These are phyloP conservation scores for Sebastes goodei DNA, from an alignment of 2,797 vertebrate genomes.

Conservation along the genomic window DNA sequence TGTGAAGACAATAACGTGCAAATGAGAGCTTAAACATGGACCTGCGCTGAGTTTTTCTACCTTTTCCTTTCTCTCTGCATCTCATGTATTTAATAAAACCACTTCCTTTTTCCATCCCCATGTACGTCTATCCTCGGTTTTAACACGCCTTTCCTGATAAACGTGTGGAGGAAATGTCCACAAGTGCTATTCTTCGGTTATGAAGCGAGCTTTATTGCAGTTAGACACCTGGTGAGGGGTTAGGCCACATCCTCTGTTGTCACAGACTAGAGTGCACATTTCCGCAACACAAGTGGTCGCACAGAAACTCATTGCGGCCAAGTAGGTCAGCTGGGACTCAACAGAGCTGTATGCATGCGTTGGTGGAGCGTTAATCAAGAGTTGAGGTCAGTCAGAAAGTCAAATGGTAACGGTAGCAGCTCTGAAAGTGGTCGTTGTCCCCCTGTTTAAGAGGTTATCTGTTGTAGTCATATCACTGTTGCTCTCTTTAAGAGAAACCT, in stretches of 20 bases:
- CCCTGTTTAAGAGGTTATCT: neutral
- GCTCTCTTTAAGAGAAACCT: neutral
- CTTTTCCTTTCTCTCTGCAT: neutral
- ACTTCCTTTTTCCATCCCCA: neutral
- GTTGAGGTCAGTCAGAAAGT: neutral
- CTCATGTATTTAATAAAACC: neutral
- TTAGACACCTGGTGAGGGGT: slow-evolving; percentile 3
- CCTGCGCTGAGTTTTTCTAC: neutral
- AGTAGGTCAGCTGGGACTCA: neutral
- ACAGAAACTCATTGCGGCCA: neutral
- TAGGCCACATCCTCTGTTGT: slow-evolving; percentile 49
- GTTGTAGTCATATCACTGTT: neutral
- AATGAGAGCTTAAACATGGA: neutral
- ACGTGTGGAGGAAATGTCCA: slow-evolving; percentile 21
- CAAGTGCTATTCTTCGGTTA: neutral
- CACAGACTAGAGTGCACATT: slow-evolving; percentile 34
- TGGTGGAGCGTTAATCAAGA: neutral
- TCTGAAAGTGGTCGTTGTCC: neutral
- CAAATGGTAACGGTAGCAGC: neutral
- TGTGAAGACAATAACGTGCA: neutral
- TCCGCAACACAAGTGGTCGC: slow-evolving; percentile 12
- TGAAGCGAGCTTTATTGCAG: neutral
- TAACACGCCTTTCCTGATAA: neutral
- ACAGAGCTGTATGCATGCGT: neutral
- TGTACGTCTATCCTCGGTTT: neutral